Percentiles rank a stretch among this genome's conserved stretches.
Conservation (phyloP, 2,113 vertebrate genomes). For the Crypturellus undulatus region DNA sequence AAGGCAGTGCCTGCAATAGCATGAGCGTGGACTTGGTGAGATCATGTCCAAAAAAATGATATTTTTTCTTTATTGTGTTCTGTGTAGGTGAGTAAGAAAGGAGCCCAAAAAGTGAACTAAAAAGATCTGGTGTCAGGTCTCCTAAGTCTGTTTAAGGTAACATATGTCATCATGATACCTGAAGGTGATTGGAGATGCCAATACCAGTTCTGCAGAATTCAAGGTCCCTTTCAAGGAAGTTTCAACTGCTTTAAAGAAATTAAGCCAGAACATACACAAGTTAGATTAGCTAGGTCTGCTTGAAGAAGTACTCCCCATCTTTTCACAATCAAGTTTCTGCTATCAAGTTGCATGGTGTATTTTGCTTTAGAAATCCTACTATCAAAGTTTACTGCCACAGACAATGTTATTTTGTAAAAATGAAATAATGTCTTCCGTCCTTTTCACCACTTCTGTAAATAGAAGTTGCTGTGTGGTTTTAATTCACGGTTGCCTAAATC, state of each 20-base stretch:
- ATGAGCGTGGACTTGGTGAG: neutral
- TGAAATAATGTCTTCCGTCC: neutral
- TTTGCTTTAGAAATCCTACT: neutral
- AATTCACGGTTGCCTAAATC: neutral
- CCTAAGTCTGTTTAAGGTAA: neutral
- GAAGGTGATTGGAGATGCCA: constrained; percentile 38
- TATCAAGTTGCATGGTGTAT: neutral
- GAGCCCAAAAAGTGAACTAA: constrained; percentile 39
- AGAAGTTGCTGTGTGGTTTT: neutral
- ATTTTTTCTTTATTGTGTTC: neutral
- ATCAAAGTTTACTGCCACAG: neutral
- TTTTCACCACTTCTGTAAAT: neutral
- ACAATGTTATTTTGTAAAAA: neutral
- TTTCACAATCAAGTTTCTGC: neutral
- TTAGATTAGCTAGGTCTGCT: neutral
- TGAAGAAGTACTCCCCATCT: neutral
- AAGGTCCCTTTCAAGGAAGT: constrained; percentile 24
- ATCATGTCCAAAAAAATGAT: neutral
- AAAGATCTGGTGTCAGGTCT: constrained; percentile 47
- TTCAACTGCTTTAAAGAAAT: constrained; percentile 15
- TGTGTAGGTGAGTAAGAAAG: constrained; percentile 4
- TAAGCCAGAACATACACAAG: neutral
- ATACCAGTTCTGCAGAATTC: constrained; percentile 36
- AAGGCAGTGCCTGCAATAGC: neutral
- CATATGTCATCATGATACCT: constrained; percentile 25